Percentiles rank a stretch among this genome's conserved stretches.
Evolutionary conservation across 2,888 invertebrate species (phyloP).

Genomic region (Suillia variegata): DNA sequence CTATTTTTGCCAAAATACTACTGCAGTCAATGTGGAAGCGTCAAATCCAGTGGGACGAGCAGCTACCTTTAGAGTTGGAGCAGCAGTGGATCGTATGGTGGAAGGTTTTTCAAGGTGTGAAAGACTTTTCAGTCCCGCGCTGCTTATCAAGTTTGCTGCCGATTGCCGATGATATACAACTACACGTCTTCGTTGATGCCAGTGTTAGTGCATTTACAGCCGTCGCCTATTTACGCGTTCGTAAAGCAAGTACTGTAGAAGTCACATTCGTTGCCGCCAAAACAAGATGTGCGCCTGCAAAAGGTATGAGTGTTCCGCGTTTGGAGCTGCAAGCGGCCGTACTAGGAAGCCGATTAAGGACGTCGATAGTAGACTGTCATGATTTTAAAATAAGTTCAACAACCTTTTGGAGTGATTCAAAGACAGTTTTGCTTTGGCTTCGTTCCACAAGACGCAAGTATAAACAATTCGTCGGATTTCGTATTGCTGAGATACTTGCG

Average conservation of each 20-base stretch:
- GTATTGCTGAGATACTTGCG: too few relatives aligned
- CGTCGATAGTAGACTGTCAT: conserved; percentile 4
- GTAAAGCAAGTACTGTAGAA: too few relatives aligned
- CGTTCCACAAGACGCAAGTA: conserved; percentile 11
- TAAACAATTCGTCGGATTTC: too few relatives aligned
- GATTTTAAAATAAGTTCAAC: background rate
- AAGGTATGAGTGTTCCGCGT: conserved; percentile 14
- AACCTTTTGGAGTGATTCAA: too few relatives aligned
- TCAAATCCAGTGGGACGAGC: too few relatives aligned
- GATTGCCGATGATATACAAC: too few relatives aligned
- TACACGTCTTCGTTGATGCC: too few relatives aligned
- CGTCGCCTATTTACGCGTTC: conserved; percentile 14
- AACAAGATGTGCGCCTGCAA: conserved; percentile 12
- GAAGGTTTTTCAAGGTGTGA: conserved; percentile 6
- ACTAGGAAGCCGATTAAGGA: conserved; percentile 9
- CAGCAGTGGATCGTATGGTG: conserved; percentile 14
- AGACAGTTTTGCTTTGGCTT: conserved; percentile 20
- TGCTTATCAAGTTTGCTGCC: too few relatives aligned
- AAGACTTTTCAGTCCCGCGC: too few relatives aligned
- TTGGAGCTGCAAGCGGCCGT: conserved; percentile 21
- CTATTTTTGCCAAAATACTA: conserved; percentile 14
- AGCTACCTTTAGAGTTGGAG: too few relatives aligned
- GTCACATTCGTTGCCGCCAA: conserved; percentile 16
- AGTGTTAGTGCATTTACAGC: too few relatives aligned
- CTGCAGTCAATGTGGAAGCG: conserved; percentile 2